These are phyloP conservation scores for Corbicula japonica DNA, from an alignment of 2,888 invertebrate genomes.

Conservation along the genomic window DNA sequence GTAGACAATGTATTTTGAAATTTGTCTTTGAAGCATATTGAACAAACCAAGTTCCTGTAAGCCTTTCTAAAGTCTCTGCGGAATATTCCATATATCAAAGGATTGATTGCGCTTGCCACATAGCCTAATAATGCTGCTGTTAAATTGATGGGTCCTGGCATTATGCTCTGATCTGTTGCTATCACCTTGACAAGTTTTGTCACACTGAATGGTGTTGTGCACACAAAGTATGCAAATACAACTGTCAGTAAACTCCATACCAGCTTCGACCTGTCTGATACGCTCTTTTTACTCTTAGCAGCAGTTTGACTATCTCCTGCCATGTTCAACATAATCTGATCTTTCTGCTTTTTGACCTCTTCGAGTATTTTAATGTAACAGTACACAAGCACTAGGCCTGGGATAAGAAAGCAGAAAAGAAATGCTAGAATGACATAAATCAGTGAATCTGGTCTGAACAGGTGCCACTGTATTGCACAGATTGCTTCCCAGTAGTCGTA, in stretches of 20 bases:
- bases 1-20: not conserved
- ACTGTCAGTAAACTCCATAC: constrained; percentile 83
- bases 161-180: constrained; percentile 43
- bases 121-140: constrained; percentile 82
- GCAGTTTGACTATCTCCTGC: constrained; percentile 2
- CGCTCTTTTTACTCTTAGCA: constrained; percentile 16
- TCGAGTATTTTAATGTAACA: constrained; percentile 77
- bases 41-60: constrained; percentile 59
- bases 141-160: constrained; percentile 81
- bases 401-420: constrained; percentile 80
- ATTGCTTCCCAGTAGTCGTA: constrained; percentile 85
- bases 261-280: constrained; percentile 34
- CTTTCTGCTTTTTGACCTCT: constrained; percentile 60
- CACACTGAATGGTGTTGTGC: constrained; percentile 85
- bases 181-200: constrained; percentile 85
- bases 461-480: constrained; percentile 85
- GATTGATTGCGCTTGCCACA: constrained; percentile 84
- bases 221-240: constrained; percentile 83
- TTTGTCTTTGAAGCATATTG: constrained; percentile 13
- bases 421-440: constrained; percentile 83
- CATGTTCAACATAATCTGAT: constrained; percentile 4
- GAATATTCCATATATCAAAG: constrained; percentile 85
- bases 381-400: constrained; percentile 77
- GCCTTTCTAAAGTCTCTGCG: constrained; percentile 81
- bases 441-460: constrained; percentile 67